These are phyloP conservation scores for Uria aalge DNA, from an alignment of 2,113 vertebrate genomes.

Conservation along the genomic window DNA sequence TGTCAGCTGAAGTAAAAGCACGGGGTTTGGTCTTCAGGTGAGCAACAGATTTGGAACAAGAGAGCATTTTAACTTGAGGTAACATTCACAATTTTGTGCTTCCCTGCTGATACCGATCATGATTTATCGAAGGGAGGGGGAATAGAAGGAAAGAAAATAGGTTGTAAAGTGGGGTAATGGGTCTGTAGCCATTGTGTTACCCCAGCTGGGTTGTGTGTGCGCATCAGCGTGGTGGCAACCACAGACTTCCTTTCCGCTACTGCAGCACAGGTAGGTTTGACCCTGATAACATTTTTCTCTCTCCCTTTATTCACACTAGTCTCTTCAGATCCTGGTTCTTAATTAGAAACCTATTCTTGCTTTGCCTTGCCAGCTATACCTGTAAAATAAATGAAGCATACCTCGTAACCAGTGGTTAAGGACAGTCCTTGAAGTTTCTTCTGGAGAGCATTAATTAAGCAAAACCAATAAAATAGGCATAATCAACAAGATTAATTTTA, in stretches of 20 bases:
- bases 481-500: slow-evolving; percentile 3
- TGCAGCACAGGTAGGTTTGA: neutral
- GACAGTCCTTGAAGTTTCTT: neutral
- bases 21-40: neutral
- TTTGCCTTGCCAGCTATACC: slow-evolving; percentile 1
- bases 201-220: neutral
- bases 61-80: neutral
- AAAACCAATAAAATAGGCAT: slow-evolving; percentile 31
- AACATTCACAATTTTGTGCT: neutral
- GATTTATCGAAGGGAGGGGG: neutral
- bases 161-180: neutral
- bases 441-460: slow-evolving; percentile 29
- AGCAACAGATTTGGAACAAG: neutral
- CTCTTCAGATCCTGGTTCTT: neutral
- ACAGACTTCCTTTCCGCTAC: neutral
- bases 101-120: neutral
- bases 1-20: neutral
- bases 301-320: neutral
- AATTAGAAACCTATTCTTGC: neutral
- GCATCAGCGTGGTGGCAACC: neutral
- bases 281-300: neutral
- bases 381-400: slow-evolving; percentile 21
- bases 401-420: neutral
- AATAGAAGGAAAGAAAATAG: neutral
- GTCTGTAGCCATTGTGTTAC: neutral